Percentiles rank a stretch among this genome's conserved stretches.
Evolutionary conservation across 2,888 invertebrate species (phyloP).

Genomic region (Apodemia zela): DNA sequence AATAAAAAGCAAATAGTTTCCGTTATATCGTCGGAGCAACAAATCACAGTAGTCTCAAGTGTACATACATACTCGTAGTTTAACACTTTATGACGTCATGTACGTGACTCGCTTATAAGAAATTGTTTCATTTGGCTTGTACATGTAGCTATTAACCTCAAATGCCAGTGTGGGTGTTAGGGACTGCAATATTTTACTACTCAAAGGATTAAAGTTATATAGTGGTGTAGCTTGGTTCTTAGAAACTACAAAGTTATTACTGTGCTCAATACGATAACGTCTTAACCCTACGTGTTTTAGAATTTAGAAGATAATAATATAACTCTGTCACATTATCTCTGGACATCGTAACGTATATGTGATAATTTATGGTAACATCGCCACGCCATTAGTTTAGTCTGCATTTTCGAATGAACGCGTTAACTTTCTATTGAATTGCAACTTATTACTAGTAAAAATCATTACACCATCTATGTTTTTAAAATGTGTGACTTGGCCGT

Average conservation of each 20-base stretch:
- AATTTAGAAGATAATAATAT: neutral
- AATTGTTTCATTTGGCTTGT: slow-evolving; percentile 11
- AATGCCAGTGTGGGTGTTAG: neutral
- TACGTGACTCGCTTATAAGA: slow-evolving; percentile 12
- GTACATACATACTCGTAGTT: neutral
- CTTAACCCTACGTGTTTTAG: neutral
- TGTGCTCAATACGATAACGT: neutral
- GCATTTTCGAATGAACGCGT: too few relatives aligned
- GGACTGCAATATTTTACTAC: slow-evolving; percentile 6
- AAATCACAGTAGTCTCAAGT: slow-evolving; percentile 1
- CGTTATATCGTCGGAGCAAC: neutral
- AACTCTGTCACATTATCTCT: neutral
- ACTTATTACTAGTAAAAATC: too few relatives aligned
- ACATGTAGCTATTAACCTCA: slow-evolving; percentile 5
- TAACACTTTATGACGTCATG: neutral
- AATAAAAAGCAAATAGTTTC: neutral
- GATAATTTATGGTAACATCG: too few relatives aligned
- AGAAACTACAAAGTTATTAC: neutral
- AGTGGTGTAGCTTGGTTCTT: neutral
- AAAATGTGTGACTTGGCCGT: too few relatives aligned
- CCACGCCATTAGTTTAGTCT: too few relatives aligned
- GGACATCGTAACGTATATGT: too few relatives aligned
- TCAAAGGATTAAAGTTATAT: slow-evolving; percentile 9
- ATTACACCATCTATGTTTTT: too few relatives aligned
- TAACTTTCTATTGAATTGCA: too few relatives aligned